These are phyloP conservation scores for Bufo bufo DNA, from an alignment of 2,113 vertebrate genomes.

Conservation along the genomic window DNA sequence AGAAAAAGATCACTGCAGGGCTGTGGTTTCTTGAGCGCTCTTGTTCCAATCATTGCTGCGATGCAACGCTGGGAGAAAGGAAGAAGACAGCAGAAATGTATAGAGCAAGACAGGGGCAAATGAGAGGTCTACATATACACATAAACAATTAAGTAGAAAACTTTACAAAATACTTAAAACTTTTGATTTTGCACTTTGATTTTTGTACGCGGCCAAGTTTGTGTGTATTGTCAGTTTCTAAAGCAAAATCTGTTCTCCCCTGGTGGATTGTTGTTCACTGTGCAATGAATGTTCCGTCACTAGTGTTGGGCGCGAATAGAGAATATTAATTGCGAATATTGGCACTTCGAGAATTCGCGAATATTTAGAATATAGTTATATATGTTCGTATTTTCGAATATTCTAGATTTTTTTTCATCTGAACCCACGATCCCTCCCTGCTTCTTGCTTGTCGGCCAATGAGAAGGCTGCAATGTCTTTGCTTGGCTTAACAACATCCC, in stretches of 20 bases:
- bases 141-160: not conserved
- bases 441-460: too few relatives aligned
- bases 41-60: slow-evolving; percentile 77
- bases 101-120: not conserved
- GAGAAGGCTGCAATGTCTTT: too few relatives aligned
- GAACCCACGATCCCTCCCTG: too few relatives aligned
- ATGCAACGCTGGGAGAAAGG: slow-evolving; percentile 73
- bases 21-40: slow-evolving; percentile 74
- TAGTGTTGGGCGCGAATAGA: not conserved
- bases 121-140: not conserved
- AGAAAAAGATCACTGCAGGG: slow-evolving; percentile 72
- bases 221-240: not conserved
- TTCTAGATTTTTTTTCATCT: too few relatives aligned
- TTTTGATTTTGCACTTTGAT: slow-evolving; percentile 17
- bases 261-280: not conserved
- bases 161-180: not conserved
- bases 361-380: too few relatives aligned
- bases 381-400: too few relatives aligned
- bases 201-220: not conserved
- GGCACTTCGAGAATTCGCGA: too few relatives aligned
- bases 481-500: too few relatives aligned
- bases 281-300: not conserved
- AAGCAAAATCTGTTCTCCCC: not conserved
- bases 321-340: too few relatives aligned
- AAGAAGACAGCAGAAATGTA: slow-evolving; percentile 53